A percentile compares a stretch with the other conserved stretches of the same genome.
phyloP scores from a whole-genome alignment of 2,888 invertebrate genomes.

The Scaptodrosophila latifasciaeformis region DNA sequence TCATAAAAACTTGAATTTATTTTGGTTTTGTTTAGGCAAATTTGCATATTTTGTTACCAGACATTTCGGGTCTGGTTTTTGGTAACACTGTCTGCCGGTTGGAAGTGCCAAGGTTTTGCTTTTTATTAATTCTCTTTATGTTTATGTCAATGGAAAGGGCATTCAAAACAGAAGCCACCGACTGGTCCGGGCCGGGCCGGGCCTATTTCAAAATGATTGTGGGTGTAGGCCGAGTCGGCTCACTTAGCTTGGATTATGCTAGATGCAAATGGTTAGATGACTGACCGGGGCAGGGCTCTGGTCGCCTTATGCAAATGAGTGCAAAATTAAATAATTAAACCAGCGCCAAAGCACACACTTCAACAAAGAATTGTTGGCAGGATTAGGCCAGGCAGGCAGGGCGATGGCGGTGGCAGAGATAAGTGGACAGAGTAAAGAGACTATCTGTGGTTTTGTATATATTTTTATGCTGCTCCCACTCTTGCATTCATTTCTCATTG shows the following conservation, averaged over 20 bases:
- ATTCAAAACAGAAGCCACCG: too few species aligned
- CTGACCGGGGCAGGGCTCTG: conserved; percentile 6
- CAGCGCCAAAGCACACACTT: conserved; percentile 19
- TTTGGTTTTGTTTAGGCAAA: conserved; percentile 26
- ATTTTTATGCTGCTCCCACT: too few species aligned
- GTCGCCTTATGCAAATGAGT: conserved; percentile 44
- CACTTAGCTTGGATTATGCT: too few species aligned
- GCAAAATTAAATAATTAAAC: conserved; percentile 66
- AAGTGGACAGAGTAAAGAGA: too few species aligned
- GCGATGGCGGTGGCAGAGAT: too few species aligned
- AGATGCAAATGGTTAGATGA: conserved; percentile 47
- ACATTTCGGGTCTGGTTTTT: background rate
- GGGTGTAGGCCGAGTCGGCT: conserved; percentile 16
- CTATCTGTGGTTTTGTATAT: too few species aligned
- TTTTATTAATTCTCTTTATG: too few species aligned
- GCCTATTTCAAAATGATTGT: background rate
- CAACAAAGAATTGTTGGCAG: too few species aligned
- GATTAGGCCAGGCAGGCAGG: too few species aligned
- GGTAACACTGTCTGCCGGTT: conserved; percentile 8
- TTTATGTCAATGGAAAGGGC: too few species aligned
- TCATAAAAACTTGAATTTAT: conserved; percentile 59
- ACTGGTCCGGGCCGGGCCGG: background rate
- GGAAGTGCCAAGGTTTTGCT: conserved; percentile 19
- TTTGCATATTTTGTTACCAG: conserved; percentile 31
- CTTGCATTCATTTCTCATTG: too few species aligned